These are phyloP conservation scores for Syritta pipiens DNA, from an alignment of 2,888 invertebrate species.

Conservation along the genomic window DNA sequence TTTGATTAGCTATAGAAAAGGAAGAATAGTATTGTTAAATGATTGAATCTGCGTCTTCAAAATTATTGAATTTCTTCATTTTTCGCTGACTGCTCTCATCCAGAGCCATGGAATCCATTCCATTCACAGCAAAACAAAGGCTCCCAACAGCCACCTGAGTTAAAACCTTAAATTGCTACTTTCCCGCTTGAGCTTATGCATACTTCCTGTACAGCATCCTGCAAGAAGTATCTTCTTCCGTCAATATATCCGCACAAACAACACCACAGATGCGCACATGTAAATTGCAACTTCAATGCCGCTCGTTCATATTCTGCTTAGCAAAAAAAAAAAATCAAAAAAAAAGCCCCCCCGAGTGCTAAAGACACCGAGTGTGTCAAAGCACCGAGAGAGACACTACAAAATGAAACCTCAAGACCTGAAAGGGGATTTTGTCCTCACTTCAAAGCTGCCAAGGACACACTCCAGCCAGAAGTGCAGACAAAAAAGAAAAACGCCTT, in stretches of 20 bases:
- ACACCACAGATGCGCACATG: constrained; percentile 1
- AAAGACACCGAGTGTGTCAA: constrained; percentile 22
- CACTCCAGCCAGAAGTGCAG: constrained; percentile 42
- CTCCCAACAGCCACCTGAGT: no score
- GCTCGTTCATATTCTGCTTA: not conserved
- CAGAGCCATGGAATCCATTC: no score
- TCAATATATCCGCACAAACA: not conserved
- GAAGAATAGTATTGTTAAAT: no score
- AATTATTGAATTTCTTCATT: no score
- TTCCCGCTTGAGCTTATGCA: no score
- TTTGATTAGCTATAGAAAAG: no score
- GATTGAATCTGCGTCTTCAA: no score
- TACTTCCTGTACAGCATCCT: no score
- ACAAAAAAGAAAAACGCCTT: constrained; percentile 7
- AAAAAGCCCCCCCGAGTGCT: not conserved
- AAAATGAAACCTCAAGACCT: constrained; percentile 38
- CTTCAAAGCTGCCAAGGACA: constrained; percentile 41
- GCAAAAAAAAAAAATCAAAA: not conserved
- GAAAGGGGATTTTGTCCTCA: constrained; percentile 14
- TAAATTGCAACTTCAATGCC: constrained; percentile 7
- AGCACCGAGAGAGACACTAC: constrained; percentile 22
- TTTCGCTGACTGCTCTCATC: no score
- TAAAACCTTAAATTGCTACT: no score
- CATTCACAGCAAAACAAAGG: no score
- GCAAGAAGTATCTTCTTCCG: constrained; percentile 17